Conservation (phyloP, 1,140 invertebrate species). For the Drosophila chauvacae region DNA sequence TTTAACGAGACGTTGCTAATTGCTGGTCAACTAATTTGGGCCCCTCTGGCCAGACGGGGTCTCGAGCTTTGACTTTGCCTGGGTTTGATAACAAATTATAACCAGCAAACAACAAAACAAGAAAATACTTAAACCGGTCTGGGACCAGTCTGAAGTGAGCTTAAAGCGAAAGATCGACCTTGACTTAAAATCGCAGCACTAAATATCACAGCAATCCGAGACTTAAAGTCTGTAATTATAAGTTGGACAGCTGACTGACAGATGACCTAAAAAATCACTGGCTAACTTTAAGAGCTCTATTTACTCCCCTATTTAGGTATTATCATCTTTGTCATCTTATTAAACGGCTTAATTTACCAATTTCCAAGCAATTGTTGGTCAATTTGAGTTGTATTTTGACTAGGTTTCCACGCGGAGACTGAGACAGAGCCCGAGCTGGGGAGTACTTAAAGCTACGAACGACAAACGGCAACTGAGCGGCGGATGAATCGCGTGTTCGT, state of each 20-base stretch:
- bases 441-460: constrained; percentile 29
- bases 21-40: constrained; percentile 48
- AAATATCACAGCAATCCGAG: constrained; percentile 21
- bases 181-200: constrained; percentile 55
- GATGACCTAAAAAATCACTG: constrained; percentile 8
- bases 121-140: constrained; percentile 58
- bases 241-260: not conserved
- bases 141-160: not conserved
- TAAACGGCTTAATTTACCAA: constrained; percentile 42
- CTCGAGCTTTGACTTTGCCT: constrained; percentile 31
- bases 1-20: constrained; percentile 41
- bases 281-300: constrained; percentile 8
- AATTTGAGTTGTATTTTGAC: constrained; percentile 26
- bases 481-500: constrained; percentile 13
- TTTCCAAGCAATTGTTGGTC: constrained; percentile 47
- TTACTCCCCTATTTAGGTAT: constrained; percentile 3
- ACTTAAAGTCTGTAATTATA: constrained; percentile 20
- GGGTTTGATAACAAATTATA: constrained; percentile 34
- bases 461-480: constrained; percentile 39
- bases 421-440: not conserved
- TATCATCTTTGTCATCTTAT: not conserved
- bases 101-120: not conserved
- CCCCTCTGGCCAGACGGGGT: not conserved
- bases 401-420: constrained; percentile 15
- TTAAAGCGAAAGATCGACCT: constrained; percentile 66